phyloP scores from a whole-genome alignment of 1,140 invertebrate species.

The Formica exsecta region DNA sequence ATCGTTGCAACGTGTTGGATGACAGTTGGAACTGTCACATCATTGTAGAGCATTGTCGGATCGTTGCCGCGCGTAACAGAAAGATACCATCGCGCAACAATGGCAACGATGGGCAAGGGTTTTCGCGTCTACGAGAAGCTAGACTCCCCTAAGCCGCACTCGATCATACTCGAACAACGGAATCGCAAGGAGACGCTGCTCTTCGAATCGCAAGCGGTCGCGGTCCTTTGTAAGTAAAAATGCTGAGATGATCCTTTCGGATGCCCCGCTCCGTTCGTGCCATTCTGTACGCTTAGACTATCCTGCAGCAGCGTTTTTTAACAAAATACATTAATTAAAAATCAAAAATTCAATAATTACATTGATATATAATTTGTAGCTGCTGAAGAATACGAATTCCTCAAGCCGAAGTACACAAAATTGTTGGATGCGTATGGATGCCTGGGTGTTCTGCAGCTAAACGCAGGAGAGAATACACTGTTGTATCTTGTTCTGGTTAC shows the following conservation, averaged over 20 bases:
- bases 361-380: conserved; percentile 84
- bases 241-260: background rate
- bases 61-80: conserved; percentile 31
- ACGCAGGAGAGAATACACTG: conserved; percentile 93
- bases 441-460: conserved; percentile 95
- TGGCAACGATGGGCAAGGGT: conserved; percentile 96
- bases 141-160: conserved; percentile 94
- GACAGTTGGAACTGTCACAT: conserved; percentile 63
- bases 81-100: conserved; percentile 81
- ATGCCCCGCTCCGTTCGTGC: background rate
- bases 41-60: background rate
- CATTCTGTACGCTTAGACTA: no score
- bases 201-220: conserved; percentile 96
- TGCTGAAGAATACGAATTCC: conserved; percentile 93
- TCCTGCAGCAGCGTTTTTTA: no score
- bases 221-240: conserved; percentile 91
- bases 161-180: conserved; percentile 95
- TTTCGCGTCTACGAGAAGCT: conserved; percentile 96
- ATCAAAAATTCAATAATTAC: no score
- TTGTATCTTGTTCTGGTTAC: conserved; percentile 97
- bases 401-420: conserved; percentile 95
- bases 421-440: conserved; percentile 97
- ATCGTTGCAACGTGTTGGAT: conserved; percentile 16
- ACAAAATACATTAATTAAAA: no score
- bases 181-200: conserved; percentile 94